phyloP scores from a whole-genome alignment of 2,113 vertebrate species.

The Trogon melanurus region DNA sequence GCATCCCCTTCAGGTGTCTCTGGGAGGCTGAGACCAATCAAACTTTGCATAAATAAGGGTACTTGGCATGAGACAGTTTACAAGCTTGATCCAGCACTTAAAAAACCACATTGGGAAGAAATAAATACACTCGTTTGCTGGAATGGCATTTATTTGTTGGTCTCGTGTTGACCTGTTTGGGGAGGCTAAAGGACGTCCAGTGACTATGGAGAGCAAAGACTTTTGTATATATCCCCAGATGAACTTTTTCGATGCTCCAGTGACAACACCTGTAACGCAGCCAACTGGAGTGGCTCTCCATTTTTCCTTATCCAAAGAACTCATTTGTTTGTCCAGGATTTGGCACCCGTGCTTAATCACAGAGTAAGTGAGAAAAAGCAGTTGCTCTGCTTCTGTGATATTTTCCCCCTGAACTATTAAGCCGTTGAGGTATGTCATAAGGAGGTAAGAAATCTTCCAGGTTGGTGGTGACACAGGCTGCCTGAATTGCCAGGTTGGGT shows the following conservation, averaged over 20 bases:
- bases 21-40: constrained; percentile 32
- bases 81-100: constrained; percentile 21
- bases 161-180: constrained; percentile 39
- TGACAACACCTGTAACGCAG: constrained; percentile 29
- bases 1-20: constrained; percentile 57
- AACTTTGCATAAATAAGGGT: constrained; percentile 12
- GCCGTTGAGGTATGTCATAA: not conserved
- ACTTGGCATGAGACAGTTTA: not conserved
- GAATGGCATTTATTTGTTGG: constrained; percentile 26
- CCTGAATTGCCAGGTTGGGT: not conserved
- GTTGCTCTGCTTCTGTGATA: constrained; percentile 43
- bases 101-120: not conserved
- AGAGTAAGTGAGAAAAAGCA: constrained; percentile 62
- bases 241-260: constrained; percentile 49
- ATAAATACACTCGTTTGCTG: constrained; percentile 28
- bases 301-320: constrained; percentile 45
- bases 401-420: not conserved
- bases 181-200: constrained; percentile 48
- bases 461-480: not conserved
- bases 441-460: not conserved
- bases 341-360: constrained; percentile 43
- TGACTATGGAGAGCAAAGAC: constrained; percentile 37
- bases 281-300: constrained; percentile 43
- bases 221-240: constrained; percentile 52
- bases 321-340: constrained; percentile 51